A percentile compares a stretch with the other conserved stretches of the same genome.
These are phyloP conservation scores for Euwallacea similis DNA, from an alignment of 1,140 invertebrate genomes.

Conservation along the genomic window DNA sequence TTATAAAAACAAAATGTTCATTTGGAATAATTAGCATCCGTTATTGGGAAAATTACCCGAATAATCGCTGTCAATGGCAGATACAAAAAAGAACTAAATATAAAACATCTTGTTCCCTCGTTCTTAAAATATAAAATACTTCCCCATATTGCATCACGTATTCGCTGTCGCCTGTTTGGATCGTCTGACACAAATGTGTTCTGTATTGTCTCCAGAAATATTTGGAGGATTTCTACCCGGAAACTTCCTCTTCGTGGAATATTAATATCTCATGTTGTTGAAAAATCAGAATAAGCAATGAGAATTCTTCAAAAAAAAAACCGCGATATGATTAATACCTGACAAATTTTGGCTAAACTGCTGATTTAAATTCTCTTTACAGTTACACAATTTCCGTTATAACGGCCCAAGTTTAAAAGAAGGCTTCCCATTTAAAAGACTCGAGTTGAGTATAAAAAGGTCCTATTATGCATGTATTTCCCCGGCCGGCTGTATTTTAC, in stretches of 20 bases:
- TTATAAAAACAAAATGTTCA: too few species aligned
- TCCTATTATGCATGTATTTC: constrained; percentile 36
- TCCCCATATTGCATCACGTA: constrained; percentile 7
- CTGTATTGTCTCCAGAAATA: neutral
- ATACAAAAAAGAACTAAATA: too few species aligned
- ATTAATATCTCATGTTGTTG: too few species aligned
- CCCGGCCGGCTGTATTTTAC: constrained; percentile 32
- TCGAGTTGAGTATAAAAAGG: constrained; percentile 28
- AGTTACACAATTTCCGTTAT: constrained; percentile 20
- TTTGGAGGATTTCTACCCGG: neutral
- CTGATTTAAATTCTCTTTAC: constrained; percentile 26
- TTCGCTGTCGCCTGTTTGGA: neutral
- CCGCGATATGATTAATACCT: neutral
- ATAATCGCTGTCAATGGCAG: too few species aligned
- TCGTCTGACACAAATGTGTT: constrained; percentile 7
- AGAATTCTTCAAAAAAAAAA: neutral
- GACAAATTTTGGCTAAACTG: neutral
- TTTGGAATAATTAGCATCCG: too few species aligned
- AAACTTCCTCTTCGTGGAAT: neutral
- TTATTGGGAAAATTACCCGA: too few species aligned
- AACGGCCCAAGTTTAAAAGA: constrained; percentile 24
- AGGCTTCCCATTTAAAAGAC: constrained; percentile 20
- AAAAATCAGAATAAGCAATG: too few species aligned
- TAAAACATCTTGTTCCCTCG: neutral
- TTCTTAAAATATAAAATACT: constrained; percentile 2